These are phyloP conservation scores for Hyperoplus immaculatus DNA, from an alignment of 2,797 vertebrate genomes.

Conservation along the genomic window DNA sequence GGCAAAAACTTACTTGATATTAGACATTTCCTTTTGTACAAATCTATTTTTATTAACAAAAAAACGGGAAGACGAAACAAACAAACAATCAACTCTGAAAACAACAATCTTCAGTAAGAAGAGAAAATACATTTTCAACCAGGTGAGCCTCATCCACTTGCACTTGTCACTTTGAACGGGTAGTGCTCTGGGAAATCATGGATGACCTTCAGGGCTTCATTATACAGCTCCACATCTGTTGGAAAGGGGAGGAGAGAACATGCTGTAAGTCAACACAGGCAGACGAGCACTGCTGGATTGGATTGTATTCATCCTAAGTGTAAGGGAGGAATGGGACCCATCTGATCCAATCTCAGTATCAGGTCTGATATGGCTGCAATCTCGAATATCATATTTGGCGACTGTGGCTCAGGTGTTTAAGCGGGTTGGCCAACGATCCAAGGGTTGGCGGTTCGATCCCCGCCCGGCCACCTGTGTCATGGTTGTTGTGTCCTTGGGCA, in stretches of 20 bases:
- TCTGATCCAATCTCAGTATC: no score
- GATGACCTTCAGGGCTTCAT: conserved; percentile 92
- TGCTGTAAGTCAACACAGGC: not conserved
- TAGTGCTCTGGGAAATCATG: conserved; percentile 94
- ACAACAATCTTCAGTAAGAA: not conserved
- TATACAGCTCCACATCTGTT: conserved; percentile 93
- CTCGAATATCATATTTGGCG: no score
- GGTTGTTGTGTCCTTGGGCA: no score
- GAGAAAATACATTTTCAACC: not conserved
- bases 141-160: conserved; percentile 73
- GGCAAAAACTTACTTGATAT: conserved; percentile 3
- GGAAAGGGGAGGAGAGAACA: not conserved
- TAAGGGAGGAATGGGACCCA: no score
- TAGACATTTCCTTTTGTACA: conserved; percentile 28
- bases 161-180: conserved; percentile 82
- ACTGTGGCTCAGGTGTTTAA: no score
- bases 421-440: no score
- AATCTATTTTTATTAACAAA: conserved; percentile 4
- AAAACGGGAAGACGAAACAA: not conserved
- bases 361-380: no score
- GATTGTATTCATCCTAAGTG: no score
- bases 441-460: no score
- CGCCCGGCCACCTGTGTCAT: no score
- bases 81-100: not conserved
- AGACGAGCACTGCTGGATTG: no score